Base-by-base conservation (phyloP, 2,113 vertebrate species). In the Microcebus lehilahytsara region DNA sequence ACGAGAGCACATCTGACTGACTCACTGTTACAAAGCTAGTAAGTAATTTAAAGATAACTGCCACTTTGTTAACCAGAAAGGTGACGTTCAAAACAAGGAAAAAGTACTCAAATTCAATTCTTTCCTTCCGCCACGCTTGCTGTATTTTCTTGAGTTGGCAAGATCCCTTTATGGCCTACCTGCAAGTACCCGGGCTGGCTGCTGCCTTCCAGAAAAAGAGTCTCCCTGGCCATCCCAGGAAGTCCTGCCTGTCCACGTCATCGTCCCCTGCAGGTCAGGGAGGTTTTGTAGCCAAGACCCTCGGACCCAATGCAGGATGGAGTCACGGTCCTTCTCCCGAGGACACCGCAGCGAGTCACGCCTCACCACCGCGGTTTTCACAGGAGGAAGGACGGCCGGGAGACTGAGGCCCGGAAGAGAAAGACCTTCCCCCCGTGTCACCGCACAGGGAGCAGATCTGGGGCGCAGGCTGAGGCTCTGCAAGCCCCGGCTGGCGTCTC, bases 371-470 rank as follows among this genome's bases (percentile, higher is more conserved):
- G 1, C 2, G 0, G 17, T 60, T 30, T 66, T 30, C 66, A 6
- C 2, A 40, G 25, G 40, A 3, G 1, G 71, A 42, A 40, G 49
- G 56, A 51, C 0, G 0, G 0, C 6, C 6, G 8, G 71, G 42
- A 9, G 42, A 9, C n/a, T 1, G 4, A 46, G 71, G 51, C 66
- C n/a, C 6, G 25, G 27, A 49, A 49, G 37, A 60, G 22, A 58
- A 19, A 40, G 27, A 49, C 8, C 71, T 4, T 46, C 37, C 9
- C 34, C 32, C 5, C 1, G 17, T 19, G 51, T 2, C 71, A 25
- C 5, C 0, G 1, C 7, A 0, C 34, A 3, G 0, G 4, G 6
- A 17, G 42, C 49, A 23, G 2, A 11, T n/a, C 62, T 27, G 1
- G 49, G 25, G 17, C 1, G 4, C 9, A 19, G 10, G 17, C 19